A percentile compares a stretch with the other conserved stretches of the same genome.
Evolutionary conservation across 1,140 invertebrate genomes (phyloP).

Genomic region (Mya arenaria): DNA sequence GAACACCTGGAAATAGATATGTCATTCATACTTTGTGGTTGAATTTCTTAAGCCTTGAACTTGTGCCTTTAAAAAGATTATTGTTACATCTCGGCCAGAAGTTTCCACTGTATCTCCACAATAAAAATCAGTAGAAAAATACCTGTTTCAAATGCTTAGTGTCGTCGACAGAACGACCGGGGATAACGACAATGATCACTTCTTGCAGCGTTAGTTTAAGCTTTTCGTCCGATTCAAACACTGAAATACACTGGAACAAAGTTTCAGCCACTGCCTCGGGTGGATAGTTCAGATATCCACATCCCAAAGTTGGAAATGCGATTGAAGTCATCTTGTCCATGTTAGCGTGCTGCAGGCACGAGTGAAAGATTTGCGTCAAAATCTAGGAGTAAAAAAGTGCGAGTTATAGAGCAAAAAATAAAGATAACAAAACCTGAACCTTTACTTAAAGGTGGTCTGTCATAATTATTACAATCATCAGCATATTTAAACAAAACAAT

Average conservation of each 20-base stretch:
- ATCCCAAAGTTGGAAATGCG: slow-evolving; percentile 41
- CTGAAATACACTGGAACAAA: background rate
- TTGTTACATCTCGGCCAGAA: too few species aligned
- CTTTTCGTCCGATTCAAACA: slow-evolving; percentile 4
- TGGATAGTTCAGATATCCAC: slow-evolving; percentile 30
- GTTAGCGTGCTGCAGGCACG: background rate
- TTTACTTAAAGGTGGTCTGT: too few species aligned
- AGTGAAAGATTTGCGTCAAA: background rate
- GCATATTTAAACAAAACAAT: too few species aligned
- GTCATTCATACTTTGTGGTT: too few species aligned
- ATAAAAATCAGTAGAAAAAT: too few species aligned
- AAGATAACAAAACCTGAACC: background rate
- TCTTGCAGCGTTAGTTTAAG: background rate
- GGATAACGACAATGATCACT: background rate
- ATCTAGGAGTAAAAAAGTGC: slow-evolving; percentile 21
- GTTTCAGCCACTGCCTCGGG: background rate
- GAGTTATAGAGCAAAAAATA: background rate
- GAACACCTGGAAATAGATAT: too few species aligned
- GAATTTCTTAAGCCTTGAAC: too few species aligned
- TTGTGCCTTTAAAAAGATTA: too few species aligned
- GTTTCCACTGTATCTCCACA: too few species aligned
- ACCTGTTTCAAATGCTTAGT: slow-evolving; percentile 38
- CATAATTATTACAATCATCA: too few species aligned
- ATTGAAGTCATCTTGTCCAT: slow-evolving; percentile 20
- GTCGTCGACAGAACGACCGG: background rate